Evolutionary conservation across 2,797 vertebrate species (phyloP), one percentile per base, ranked within the genome.

Genomic region (Poecilia wingei): DNA sequence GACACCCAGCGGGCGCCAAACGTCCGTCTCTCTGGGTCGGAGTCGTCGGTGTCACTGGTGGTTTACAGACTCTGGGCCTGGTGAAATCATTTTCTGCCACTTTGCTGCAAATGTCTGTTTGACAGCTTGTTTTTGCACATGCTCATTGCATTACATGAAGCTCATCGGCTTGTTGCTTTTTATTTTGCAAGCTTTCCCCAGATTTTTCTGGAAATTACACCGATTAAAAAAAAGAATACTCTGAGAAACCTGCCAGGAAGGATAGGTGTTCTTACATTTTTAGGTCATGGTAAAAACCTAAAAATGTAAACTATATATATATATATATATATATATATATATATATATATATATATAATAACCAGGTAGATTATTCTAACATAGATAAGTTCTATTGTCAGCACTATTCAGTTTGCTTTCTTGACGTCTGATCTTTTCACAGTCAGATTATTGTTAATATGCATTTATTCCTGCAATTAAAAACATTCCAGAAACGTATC

Each of bases 111-210:
- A 68, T 79, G 33, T 90, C 78, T 86, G 81, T 76, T 87, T 74
- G 45, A 41, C 78, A 53, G 75, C 77, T 89, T 91, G 51, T 84
- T 79, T 70, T 74, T 80, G 16, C 43, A 83, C 84, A 76, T 78
- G 79, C 70, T 88, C 90, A 91, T 91, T 81, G 76, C 91, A 82
- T 91, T 75, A 90, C 89, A 90, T 91, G 79, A 88, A 79, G 81
- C 78, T 86, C 90, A 91, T 94, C 79, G 39, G 89, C 86, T 89
- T 86, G 73, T 61, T 82, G 51, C 77, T 81, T 84, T 82, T 85
- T 74, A 14, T 82, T 84, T 85, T 88, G 84, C 86, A 69, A 74
- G 55, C 41, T 82, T 80, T 76, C 49, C 10, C 33, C 70, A 61
- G 71, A 69, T 5, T 51, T 80, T 70, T 47, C 9, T 28, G 20